Conservation (phyloP, 2,888 invertebrate species). For the Tenthredo mesomela region DNA sequence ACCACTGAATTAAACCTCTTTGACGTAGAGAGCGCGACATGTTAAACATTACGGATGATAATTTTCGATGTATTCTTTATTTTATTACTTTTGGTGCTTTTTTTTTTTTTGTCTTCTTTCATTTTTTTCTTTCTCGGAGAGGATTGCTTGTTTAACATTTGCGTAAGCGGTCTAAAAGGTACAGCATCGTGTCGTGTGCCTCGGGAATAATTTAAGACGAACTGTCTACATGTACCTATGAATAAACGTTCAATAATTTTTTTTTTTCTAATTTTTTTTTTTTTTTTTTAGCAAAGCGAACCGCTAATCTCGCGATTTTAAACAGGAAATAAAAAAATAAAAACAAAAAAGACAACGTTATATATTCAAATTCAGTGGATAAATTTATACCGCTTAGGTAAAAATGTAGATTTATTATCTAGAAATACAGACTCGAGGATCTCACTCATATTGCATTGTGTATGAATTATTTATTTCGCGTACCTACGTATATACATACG, state of each 20-base stretch:
- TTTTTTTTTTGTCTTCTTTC: background rate
- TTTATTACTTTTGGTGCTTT: background rate
- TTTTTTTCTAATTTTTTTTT: background rate
- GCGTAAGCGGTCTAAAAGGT: background rate
- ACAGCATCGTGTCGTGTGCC: background rate
- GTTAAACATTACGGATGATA: slow-evolving; percentile 5
- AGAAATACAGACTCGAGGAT: background rate
- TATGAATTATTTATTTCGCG: slow-evolving; percentile 4
- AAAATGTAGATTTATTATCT: background rate
- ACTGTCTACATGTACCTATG: background rate
- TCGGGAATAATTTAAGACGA: background rate
- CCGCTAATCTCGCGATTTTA: background rate
- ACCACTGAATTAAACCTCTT: background rate
- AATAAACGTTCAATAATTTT: background rate
- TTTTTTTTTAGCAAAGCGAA: background rate
- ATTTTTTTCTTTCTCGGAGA: background rate
- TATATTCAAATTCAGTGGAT: background rate
- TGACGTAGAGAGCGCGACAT: slow-evolving; percentile 20
- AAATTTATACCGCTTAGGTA: background rate
- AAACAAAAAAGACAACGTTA: background rate
- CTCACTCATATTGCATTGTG: background rate
- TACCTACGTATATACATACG: background rate
- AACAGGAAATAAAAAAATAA: background rate
- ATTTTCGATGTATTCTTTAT: background rate
- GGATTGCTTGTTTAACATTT: background rate